A percentile compares a stretch with the other conserved stretches of the same genome.
Conservation (phyloP, 2,113 vertebrate genomes). For the Paratilapia polleni region DNA sequence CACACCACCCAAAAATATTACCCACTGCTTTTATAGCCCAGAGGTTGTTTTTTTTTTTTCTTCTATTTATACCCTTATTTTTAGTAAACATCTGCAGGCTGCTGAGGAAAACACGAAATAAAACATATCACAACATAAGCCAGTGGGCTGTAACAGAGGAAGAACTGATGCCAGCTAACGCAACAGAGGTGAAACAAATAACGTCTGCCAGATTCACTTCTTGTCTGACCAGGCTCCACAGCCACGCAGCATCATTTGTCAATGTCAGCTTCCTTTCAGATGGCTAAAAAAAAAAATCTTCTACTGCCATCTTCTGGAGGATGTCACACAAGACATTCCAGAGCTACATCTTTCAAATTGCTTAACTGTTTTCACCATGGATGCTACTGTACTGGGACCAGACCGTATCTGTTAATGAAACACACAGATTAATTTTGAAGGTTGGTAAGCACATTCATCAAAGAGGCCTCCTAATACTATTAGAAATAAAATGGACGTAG, state of each 20-base stretch:
- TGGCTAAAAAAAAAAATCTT: neutral
- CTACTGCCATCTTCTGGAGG: constrained; percentile 64
- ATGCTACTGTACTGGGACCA: no score
- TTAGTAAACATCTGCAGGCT: neutral
- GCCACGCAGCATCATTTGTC: constrained; percentile 37
- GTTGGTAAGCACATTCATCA: no score
- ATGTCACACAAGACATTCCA: neutral
- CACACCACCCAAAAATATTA: neutral
- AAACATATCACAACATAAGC: constrained; percentile 7
- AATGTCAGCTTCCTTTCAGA: constrained; percentile 29
- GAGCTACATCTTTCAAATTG: neutral
- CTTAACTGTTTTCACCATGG: no score
- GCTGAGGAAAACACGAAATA: neutral
- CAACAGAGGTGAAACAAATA: constrained; percentile 45
- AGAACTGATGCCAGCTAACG: neutral
- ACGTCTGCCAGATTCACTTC: constrained; percentile 44
- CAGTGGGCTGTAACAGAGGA: neutral
- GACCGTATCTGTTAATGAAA: no score
- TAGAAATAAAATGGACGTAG: neutral
- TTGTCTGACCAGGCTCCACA: constrained; percentile 23
- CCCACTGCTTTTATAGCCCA: neutral
- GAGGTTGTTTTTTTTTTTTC: neutral
- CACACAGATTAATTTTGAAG: no score
- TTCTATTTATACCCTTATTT: neutral
- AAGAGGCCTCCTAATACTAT: no score